Base-by-base conservation (phyloP, 2,797 vertebrate genomes). In the Nyctibius grandis region DNA sequence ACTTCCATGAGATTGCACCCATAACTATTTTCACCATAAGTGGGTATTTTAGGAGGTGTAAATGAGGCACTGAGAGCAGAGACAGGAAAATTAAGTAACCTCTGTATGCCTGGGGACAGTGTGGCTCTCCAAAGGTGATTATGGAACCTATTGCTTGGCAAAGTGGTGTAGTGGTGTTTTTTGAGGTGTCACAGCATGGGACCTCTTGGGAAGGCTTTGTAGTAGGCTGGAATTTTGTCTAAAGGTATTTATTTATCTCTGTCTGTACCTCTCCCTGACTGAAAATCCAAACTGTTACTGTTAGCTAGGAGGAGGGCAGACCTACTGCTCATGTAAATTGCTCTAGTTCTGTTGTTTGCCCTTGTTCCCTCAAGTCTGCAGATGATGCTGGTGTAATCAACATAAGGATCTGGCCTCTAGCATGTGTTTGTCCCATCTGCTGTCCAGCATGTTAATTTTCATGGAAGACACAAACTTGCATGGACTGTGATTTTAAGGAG, bases 391-490 rank as follows among this genome's bases (percentile, higher is more conserved):
- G 54, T 93, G 93, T 95, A 93, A 85, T 56, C 60, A 87, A n/a
- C 74, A 78, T 92, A 95, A 95, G 96, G 93, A 97, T 95, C 94
- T 94, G 95, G 94, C 93, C 94, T 95, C 72, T 95, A 95, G 94
- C 94, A 95, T 96, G 96, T 96, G 95, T 95, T 96, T 95, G 86
- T 95, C 84, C 96, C 95, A 95, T 97, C 95, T 95, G 93, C 91
- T 95, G 95, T 96, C 94, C 96, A 96, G 91, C 86, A 95, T 94
- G 90, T 77, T 95, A 89, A 97, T 96, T 96, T 96, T 93, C 45
- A 25, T 87, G 70, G 70, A 95, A 95, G 91, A 87, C 74, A 85
- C 91, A 87, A 91, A 88, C 88, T 96, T 94, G 64, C 94, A 96
- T 13, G 45, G 95, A 65, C 60, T 88, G 64, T 96, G 90, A 93